Conservation (phyloP, 2,797 vertebrate genomes). For the Danio choprae region DNA sequence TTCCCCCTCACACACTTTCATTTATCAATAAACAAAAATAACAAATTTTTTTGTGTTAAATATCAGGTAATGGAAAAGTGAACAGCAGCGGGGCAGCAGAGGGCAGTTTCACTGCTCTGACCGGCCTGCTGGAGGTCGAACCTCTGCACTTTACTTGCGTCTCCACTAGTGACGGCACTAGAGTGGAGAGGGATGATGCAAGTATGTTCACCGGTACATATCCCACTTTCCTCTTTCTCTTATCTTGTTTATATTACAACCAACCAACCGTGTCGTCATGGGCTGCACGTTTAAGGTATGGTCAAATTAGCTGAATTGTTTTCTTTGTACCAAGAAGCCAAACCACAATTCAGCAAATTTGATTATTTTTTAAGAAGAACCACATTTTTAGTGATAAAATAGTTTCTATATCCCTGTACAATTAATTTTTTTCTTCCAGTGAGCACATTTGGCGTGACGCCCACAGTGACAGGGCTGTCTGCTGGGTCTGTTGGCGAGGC, state of each 20-base stretch:
- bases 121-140: conserved; percentile 96
- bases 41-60: not conserved
- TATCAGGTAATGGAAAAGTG: conserved; percentile 92
- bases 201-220: conserved; percentile 98
- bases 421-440: conserved; percentile 77
- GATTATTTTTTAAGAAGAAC: too few relatives aligned
- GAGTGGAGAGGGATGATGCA: conserved; percentile 98
- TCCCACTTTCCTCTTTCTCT: conserved; percentile 49
- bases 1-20: not conserved
- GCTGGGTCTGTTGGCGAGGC: conserved; percentile 94
- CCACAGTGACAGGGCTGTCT: conserved; percentile 92
- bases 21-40: not conserved
- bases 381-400: not conserved
- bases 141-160: conserved; percentile 98
- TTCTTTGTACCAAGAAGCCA: not conserved
- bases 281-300: not conserved
- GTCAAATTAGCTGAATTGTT: not conserved
- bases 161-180: conserved; percentile 97
- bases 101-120: conserved; percentile 97
- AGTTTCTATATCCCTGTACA: not conserved
- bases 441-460: conserved; percentile 98
- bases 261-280: not conserved
- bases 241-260: not conserved
- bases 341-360: not conserved
- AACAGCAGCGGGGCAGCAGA: conserved; percentile 95